Evolutionary conservation across 2,113 vertebrate species (phyloP), one percentile per base, ranked within the genome.

Genomic region (Glaucidium brasilianum): DNA sequence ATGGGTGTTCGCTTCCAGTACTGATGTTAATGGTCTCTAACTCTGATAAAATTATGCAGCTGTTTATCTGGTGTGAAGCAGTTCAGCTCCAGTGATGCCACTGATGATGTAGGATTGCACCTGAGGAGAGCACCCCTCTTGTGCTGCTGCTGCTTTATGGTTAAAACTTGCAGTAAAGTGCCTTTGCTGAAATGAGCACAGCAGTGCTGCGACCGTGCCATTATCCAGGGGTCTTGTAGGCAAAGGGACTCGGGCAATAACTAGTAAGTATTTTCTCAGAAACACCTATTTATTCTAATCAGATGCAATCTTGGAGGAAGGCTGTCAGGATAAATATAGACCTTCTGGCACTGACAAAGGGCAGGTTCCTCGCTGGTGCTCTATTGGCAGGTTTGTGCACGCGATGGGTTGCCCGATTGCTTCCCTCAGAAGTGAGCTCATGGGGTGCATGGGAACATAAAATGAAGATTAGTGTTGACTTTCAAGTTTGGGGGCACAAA

Each of bases 391-490:
- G 41, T 45, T n/a, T 22, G 64, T 34, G 43, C 32, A 0, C 5
- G 39, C 1, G 1, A 14, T 12, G 35, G 8, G 1, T 10, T 29
- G 41, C 64, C 4, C 1, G 12, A 9, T 15, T 6, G 0, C 29
- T 26, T 13, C 63, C 63, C 27, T 16, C 30, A 27, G 45, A 56
- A 45, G 47, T 0, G 34, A 84, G 80, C 63, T 85, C 6, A 1
- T 25, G 68, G 68, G 26, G 34, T 11, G 11, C 11, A 1, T 18
- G 34, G 39, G 47, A 30, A 3, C 9, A 3, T 8, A 29, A 60
- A 60, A 37, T 32, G 39, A 41, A 35, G 34, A 35, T 68, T 4
- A 23, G 30, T 20, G 12, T 27, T 59, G 27, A 29, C 56, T 56
- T 45, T 71, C 35, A 62, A 9, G 25, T 66, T 30, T 17, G 4